phyloP scores from a whole-genome alignment of 92 coral and sea anemone genomes.

The Chrysogorgia sp. region DNA sequence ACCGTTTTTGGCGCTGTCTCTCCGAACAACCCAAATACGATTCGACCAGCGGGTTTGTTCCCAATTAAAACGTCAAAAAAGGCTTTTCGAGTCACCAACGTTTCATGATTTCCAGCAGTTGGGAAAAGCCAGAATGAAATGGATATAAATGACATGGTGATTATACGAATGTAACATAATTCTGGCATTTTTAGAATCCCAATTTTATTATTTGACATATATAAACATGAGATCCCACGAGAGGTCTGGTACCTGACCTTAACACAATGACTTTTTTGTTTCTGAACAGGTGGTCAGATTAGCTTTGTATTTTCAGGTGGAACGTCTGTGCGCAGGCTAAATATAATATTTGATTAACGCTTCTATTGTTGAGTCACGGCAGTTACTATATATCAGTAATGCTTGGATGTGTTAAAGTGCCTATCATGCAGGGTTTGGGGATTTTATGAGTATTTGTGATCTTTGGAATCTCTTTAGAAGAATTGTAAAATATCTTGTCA shows the following conservation, averaged over 20 bases:
- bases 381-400: too few relatives aligned
- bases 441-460: too few relatives aligned
- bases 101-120: conserved; percentile 2
- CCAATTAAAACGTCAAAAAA: conserved; percentile 76
- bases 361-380: too few relatives aligned
- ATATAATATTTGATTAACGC: too few relatives aligned
- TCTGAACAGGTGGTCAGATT: neutral
- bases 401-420: too few relatives aligned
- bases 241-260: conserved; percentile 40
- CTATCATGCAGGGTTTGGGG: too few relatives aligned
- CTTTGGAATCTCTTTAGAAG: too few relatives aligned
- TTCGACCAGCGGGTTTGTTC: conserved; percentile 76
- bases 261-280: conserved; percentile 1
- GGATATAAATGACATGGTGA: neutral
- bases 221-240: neutral
- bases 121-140: neutral
- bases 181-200: conserved; percentile 2
- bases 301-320: too few relatives aligned
- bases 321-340: too few relatives aligned
- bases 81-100: conserved; percentile 70
- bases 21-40: conserved; percentile 86
- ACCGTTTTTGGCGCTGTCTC: conserved; percentile 89
- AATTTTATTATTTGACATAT: neutral
- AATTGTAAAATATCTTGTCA: too few relatives aligned
- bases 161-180: neutral